Conservation (phyloP, 2,888 invertebrate genomes). For the Capitulum mitella region DNA sequence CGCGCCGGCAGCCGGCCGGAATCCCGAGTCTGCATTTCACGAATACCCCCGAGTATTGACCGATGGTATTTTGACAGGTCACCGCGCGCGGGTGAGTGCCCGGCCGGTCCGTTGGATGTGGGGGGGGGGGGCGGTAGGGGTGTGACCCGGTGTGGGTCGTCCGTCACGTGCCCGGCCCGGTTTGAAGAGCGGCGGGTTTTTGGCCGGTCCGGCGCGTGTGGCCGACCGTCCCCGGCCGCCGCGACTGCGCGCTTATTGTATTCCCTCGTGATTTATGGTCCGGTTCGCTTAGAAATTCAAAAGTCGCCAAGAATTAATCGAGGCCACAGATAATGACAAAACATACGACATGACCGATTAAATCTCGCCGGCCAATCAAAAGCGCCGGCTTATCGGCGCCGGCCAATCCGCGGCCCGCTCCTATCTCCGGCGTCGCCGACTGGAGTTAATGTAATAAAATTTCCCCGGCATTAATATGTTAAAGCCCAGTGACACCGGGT, state of each 20-base stretch:
- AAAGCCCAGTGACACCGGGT: neutral
- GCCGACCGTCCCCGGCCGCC: neutral
- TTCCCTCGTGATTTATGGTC: neutral
- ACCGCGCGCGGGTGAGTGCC: neutral
- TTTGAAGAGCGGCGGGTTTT: neutral
- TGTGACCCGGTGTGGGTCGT: neutral
- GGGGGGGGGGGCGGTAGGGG: neutral
- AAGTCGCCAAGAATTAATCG: constrained; percentile 21
- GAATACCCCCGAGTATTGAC: neutral
- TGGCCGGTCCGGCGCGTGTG: too few species aligned
- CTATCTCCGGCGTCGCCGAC: neutral
- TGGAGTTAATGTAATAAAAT: constrained; percentile 15
- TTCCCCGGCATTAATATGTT: constrained; percentile 1
- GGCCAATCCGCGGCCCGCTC: neutral
- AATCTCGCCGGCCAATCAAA: constrained; percentile 10
- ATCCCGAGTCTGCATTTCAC: neutral
- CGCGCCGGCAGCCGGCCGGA: neutral
- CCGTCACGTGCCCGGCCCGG: neutral
- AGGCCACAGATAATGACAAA: constrained; percentile 17
- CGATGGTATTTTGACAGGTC: neutral
- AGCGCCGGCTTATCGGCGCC: neutral
- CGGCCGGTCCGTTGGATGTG: neutral
- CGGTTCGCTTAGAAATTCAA: constrained; percentile 8
- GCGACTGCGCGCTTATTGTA: neutral
- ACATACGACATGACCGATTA: constrained; percentile 19